phyloP scores from a whole-genome alignment of 2,113 vertebrate genomes.

The Lasiurus cinereus region DNA sequence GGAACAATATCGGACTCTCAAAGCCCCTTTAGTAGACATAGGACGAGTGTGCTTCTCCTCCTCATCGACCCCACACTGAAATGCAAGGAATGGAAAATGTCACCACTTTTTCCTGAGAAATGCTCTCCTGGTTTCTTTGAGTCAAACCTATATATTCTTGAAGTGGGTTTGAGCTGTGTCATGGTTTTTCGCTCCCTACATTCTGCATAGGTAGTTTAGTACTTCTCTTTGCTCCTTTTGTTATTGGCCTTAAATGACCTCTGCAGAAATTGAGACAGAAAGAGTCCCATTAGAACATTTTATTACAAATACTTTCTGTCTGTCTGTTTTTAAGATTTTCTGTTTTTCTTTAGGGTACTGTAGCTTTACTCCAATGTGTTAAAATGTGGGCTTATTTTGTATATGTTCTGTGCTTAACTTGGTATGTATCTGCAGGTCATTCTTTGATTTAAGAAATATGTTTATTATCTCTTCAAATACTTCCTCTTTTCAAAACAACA shows the following conservation, averaged over 20 bases:
- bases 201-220: too few species aligned
- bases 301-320: neutral
- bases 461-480: neutral
- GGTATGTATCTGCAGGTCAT: neutral
- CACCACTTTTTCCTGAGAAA: neutral
- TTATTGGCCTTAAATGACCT: neutral
- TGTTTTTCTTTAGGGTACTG: neutral
- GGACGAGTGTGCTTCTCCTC: neutral
- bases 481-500: neutral
- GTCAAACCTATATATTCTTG: neutral
- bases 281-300: neutral
- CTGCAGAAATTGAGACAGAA: neutral
- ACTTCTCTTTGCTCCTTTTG: constrained; percentile 4
- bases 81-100: neutral
- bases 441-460: constrained; percentile 7
- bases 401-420: neutral
- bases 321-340: neutral
- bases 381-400: neutral
- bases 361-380: neutral
- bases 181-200: neutral
- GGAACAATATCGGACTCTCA: neutral
- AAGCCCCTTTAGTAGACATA: neutral
- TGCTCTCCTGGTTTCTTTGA: neutral
- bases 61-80: neutral
- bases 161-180: neutral